Evolutionary conservation across 2,797 vertebrate genomes (phyloP).

Genomic region (Diceros bicornis): DNA sequence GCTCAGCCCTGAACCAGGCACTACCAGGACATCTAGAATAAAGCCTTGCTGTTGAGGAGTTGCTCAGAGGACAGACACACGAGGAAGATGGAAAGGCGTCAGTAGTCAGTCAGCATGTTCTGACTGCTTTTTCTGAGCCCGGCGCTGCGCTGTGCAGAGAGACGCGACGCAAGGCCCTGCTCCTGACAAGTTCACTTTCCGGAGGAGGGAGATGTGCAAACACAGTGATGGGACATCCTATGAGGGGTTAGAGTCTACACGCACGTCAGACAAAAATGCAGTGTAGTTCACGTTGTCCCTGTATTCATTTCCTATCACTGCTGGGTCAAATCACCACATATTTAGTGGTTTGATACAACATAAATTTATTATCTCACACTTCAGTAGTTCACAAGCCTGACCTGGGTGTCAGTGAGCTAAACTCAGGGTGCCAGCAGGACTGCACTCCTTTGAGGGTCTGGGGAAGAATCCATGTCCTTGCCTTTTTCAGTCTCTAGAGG

Average conservation of each 20-base stretch:
- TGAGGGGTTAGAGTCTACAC: neutral
- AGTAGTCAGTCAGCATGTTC: neutral
- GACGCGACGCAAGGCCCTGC: neutral
- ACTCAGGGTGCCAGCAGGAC: neutral
- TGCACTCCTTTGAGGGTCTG: neutral
- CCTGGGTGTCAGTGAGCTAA: neutral
- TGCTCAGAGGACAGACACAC: neutral
- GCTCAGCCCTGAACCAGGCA: neutral
- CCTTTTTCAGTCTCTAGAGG: neutral
- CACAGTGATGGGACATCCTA: no score
- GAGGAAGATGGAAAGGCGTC: neutral
- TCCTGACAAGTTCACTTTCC: rapidly evolving
- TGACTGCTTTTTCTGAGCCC: neutral
- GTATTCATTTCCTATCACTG: neutral
- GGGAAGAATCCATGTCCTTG: neutral
- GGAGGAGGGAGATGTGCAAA: neutral
- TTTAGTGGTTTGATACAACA: neutral
- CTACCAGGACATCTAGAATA: neutral
- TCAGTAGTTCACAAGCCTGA: neutral
- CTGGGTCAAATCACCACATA: neutral
- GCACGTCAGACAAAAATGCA: neutral
- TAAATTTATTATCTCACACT: neutral
- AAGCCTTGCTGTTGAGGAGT: neutral
- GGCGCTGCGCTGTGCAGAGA: neutral
- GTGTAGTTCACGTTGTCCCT: neutral